Percentiles rank a stretch among this genome's conserved stretches.
These are phyloP conservation scores for Seira musarum DNA, from an alignment of 2,888 invertebrate genomes.

Conservation along the genomic window DNA sequence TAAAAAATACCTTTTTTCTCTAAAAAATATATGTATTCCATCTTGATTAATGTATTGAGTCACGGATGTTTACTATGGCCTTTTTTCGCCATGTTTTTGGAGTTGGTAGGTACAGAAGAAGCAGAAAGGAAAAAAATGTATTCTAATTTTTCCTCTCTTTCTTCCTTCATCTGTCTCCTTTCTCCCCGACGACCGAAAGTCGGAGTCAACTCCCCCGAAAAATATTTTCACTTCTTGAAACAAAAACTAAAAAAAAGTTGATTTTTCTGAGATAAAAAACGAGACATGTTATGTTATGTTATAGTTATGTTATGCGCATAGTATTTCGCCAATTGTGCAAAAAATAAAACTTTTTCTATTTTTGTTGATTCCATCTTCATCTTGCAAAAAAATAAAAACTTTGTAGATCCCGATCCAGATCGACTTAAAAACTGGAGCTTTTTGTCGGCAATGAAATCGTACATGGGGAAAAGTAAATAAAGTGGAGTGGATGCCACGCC, in stretches of 20 bases:
- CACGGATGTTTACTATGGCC: conserved; percentile 55
- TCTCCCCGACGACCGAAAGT: no score
- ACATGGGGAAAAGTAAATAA: conserved; percentile 3
- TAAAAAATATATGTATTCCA: conserved; percentile 13
- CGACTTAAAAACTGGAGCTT: background rate
- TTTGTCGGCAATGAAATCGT: background rate
- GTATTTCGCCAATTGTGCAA: conserved; percentile 3
- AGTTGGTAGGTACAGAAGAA: conserved; percentile 8
- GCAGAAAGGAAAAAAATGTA: background rate
- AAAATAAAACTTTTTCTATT: background rate
- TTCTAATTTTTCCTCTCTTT: conserved; percentile 2
- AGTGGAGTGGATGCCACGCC: conserved; percentile 1
- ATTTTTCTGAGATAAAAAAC: background rate
- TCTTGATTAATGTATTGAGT: conserved; percentile 57
- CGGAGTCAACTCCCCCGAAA: no score
- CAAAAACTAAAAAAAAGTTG: no score
- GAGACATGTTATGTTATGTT: conserved; percentile 8
- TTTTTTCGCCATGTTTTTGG: background rate
- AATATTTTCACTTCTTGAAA: no score
- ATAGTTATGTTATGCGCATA: background rate
- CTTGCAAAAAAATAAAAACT: background rate
- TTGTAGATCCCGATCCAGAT: background rate
- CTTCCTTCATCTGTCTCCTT: no score
- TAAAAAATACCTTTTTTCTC: background rate
- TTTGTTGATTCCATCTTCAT: background rate